Evolutionary conservation across 1,140 invertebrate genomes (phyloP).

Genomic region (Heliconius himera): DNA sequence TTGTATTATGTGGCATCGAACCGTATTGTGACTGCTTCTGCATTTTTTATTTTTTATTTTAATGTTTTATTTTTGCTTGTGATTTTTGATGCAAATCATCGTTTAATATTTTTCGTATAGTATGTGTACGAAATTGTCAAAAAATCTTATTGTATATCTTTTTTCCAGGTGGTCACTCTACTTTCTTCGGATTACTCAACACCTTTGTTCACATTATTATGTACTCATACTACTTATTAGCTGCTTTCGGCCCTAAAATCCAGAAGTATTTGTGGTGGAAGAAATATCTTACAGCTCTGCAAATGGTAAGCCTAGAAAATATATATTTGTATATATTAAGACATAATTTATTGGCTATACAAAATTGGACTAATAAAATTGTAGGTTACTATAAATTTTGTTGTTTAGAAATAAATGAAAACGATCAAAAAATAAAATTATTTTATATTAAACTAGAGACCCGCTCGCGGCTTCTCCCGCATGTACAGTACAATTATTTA

Average conservation of each 20-base stretch:
- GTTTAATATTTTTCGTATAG: no score
- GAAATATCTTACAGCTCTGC: conserved; percentile 86
- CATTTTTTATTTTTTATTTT: not conserved
- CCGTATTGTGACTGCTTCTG: not conserved
- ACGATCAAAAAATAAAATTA: no score
- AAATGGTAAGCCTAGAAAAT: conserved; percentile 87
- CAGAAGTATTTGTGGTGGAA: conserved; percentile 89
- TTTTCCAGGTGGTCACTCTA: conserved; percentile 88
- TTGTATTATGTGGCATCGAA: not conserved
- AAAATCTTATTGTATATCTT: conserved; percentile 3
- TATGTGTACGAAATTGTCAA: no score
- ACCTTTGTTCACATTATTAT: conserved; percentile 93
- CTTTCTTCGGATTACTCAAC: conserved; percentile 92
- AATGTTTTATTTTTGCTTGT: no score
- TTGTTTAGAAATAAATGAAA: no score
- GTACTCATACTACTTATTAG: conserved; percentile 93
- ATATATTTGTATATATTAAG: not conserved
- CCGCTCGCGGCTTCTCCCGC: no score
- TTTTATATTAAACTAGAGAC: no score
- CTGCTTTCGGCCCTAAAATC: conserved; percentile 91
- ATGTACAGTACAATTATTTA: no score
- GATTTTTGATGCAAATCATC: no score
- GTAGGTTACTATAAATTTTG: no score
- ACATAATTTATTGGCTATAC: no score
- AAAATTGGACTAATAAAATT: no score